These are phyloP conservation scores for Oreocharis arfaki DNA, from an alignment of 2,113 vertebrate genomes.

Conservation along the genomic window DNA sequence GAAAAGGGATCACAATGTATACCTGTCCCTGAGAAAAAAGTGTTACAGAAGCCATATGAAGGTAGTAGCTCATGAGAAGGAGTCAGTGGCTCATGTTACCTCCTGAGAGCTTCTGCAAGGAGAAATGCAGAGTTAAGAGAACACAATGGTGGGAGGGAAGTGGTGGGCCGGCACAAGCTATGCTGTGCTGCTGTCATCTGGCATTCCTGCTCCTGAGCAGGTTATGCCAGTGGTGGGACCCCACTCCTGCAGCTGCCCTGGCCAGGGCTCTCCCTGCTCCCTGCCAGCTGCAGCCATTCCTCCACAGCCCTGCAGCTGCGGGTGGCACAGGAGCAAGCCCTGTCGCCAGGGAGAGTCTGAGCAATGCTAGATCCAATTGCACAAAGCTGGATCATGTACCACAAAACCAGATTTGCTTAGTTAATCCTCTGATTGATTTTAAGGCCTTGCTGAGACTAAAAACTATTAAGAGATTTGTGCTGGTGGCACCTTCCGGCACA, in stretches of 20 bases:
- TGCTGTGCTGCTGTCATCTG: not conserved
- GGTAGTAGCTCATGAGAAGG: not conserved
- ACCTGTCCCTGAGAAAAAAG: not conserved
- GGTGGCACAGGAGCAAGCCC: not conserved
- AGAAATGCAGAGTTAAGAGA: not conserved
- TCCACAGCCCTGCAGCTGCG: not conserved
- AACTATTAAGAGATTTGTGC: constrained; percentile 52
- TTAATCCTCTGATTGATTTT: constrained; percentile 64
- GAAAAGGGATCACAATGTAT: accelerated
- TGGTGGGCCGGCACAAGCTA: accelerated
- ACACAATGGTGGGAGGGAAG: not conserved
- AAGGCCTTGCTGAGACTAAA: constrained; percentile 26
- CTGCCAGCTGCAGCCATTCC: not conserved
- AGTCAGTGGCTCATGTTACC: not conserved
- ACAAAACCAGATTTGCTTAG: constrained; percentile 43
- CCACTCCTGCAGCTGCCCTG: not conserved
- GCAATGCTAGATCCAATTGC: constrained; percentile 8
- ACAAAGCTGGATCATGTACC: constrained; percentile 29
- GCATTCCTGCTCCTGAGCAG: not conserved
- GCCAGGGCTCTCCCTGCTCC: not conserved
- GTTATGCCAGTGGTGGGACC: accelerated
- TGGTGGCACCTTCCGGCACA: not conserved
- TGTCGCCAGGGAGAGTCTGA: not conserved
- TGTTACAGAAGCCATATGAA: not conserved
- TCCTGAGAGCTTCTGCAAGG: not conserved